Conservation (phyloP, 2,888 invertebrate genomes). For the Plagodis dolabraria region DNA sequence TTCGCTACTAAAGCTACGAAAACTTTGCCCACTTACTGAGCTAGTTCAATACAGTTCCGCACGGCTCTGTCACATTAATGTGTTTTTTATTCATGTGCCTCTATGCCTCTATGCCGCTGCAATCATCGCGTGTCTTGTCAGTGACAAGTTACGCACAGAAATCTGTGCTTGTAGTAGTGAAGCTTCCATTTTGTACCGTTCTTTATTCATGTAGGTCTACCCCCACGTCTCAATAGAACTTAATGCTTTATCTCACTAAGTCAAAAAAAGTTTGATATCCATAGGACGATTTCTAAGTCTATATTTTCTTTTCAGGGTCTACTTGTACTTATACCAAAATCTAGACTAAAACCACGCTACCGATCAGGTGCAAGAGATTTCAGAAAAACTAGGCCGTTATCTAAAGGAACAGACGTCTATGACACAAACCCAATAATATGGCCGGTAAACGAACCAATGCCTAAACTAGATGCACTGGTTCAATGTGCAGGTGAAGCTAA, state of each 20-base stretch:
- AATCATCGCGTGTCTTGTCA: no score
- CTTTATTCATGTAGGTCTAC: no score
- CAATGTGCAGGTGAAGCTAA: constrained; percentile 88
- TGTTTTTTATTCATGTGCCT: no score
- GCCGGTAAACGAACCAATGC: constrained; percentile 87
- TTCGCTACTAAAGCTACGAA: not conserved
- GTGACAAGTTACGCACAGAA: no score
- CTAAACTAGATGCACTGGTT: constrained; percentile 86
- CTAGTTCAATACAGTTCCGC: no score
- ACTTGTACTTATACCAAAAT: constrained; percentile 76
- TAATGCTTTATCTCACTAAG: not conserved
- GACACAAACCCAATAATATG: constrained; percentile 86
- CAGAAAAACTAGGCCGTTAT: constrained; percentile 83
- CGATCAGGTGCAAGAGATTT: constrained; percentile 77
- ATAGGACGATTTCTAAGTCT: not conserved
- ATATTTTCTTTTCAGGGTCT: constrained; percentile 70
- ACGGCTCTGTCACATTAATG: no score
- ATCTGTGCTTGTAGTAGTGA: no score
- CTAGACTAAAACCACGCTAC: constrained; percentile 69
- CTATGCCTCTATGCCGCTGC: no score
- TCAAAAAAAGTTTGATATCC: not conserved
- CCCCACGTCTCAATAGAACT: no score
- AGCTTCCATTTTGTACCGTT: no score
- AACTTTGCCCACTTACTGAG: no score
- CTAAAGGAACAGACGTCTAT: constrained; percentile 86